Base-by-base conservation (phyloP, 1,140 invertebrate genomes). In the Aphidius gifuensis region DNA sequence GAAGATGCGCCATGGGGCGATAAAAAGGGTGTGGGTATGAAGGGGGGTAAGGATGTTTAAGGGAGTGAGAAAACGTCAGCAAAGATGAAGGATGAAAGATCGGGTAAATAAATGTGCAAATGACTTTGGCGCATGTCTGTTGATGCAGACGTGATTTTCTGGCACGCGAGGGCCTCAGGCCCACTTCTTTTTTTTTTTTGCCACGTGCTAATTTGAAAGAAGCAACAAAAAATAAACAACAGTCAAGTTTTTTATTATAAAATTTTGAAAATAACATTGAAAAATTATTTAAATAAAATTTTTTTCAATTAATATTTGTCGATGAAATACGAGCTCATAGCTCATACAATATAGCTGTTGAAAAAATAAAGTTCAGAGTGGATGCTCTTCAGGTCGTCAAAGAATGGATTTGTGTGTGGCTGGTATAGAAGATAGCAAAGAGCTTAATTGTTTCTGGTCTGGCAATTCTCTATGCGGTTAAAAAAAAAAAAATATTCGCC, bases 401-500 rank as follows among this genome's bases (percentile, higher is more conserved):
- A 55, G 53, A 55, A 55, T 55, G 46, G 48, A 43, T 9, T 16
- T 51, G 51, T 68, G 73, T 67, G 64, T 78, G 75, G 67, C 61
- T 32, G 23, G 23, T 53, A 60, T 55, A 64, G 62, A 72, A 76
- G 76, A 78, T 77, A 78, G 71, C 69, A 66, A 61, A 67, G 71
- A 74, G 69, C 69, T 74, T 73, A 72, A 78, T 78, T 77, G 71
- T 76, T 78, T 78, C 71, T 76, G 73, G 75, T 77, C 76, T 77
- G 70, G 74, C 74, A 68, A 66, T 66, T 74, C 66, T 74, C 72
- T 71, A 75, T 77, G 69, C 68, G 68, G 67, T 71, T 62, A 65
- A 65, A 64, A 65, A 63, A 68, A 67, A 66, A 32, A 32, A 32
- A 32, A 32, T 32, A 32, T 32, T 32, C 4, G 23, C 23, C 23